phyloP scores from a whole-genome alignment of 2,888 invertebrate genomes.

The Cylindroiulus punctatus region DNA sequence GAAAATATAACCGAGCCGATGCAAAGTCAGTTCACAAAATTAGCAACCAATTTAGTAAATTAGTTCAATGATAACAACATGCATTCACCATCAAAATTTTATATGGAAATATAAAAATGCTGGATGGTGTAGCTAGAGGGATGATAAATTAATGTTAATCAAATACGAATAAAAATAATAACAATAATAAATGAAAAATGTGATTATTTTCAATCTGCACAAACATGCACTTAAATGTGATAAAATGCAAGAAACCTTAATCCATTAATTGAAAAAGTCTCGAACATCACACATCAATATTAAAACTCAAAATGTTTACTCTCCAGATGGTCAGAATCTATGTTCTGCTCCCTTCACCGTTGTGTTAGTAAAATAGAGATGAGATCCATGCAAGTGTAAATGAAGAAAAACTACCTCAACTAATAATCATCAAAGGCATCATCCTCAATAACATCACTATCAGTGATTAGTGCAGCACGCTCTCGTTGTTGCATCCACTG shows the following conservation, averaged over 20 bases:
- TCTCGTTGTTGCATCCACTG: conserved; percentile 52
- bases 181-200: neutral
- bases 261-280: no score
- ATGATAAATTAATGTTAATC: neutral
- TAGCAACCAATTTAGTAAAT: neutral
- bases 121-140: neutral
- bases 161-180: neutral
- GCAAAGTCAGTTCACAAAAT: neutral
- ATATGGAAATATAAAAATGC: no score
- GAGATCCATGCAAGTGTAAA: conserved; percentile 6
- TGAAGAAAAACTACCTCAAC: conserved; percentile 52
- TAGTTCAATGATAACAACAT: neutral
- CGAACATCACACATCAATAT: no score
- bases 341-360: no score
- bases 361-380: neutral
- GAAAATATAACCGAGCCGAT: neutral
- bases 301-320: no score
- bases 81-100: neutral
- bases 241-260: no score
- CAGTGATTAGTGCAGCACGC: conserved; percentile 31
- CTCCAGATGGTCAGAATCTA: no score
- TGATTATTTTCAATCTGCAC: no score
- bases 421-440: conserved; percentile 52
- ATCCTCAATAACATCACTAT: conserved; percentile 51
- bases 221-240: no score